phyloP scores from a whole-genome alignment of 2,113 vertebrate genomes.

The rabbit (Oryctolagus cuniculus) region DNA sequence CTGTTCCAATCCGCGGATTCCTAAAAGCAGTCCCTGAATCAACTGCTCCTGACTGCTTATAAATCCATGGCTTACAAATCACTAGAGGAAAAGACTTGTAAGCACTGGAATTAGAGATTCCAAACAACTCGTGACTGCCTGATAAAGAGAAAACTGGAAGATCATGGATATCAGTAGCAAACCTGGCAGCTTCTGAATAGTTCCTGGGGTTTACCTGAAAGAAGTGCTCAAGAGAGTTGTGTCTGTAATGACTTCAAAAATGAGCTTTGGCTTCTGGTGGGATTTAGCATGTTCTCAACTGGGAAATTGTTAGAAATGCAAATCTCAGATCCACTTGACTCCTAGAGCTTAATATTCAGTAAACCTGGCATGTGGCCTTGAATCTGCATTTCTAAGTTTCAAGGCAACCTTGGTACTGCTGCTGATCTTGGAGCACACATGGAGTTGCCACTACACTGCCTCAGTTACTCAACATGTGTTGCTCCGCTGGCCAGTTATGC shows the following conservation, averaged over 20 bases:
- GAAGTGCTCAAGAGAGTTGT: not conserved
- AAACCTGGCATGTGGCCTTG: not conserved
- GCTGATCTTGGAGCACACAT: not conserved
- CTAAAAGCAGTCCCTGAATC: not conserved
- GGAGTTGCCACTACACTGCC: not conserved
- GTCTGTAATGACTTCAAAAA: not conserved
- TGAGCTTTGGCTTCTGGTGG: not conserved
- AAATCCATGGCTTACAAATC: not conserved
- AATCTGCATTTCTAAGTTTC: not conserved
- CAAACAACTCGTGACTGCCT: not conserved
- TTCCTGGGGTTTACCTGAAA: not conserved
- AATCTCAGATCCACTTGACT: not conserved
- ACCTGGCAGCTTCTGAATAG: not conserved
- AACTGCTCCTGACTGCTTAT: not conserved
- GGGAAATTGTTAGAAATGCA: slow-evolving; percentile 7
- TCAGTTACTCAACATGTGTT: not conserved
- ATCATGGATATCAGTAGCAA: not conserved
- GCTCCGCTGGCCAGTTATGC: accelerated
- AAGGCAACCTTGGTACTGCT: too few relatives aligned
- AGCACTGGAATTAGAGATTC: not conserved
- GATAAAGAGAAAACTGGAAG: not conserved
- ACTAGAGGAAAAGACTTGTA: not conserved
- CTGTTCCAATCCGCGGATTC: not conserved
- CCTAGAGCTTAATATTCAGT: not conserved
- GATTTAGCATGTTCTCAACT: not conserved